Evolutionary conservation across 2,888 invertebrate species (phyloP), one percentile per base, ranked within the genome.

Genomic region (Anodontia alba): DNA sequence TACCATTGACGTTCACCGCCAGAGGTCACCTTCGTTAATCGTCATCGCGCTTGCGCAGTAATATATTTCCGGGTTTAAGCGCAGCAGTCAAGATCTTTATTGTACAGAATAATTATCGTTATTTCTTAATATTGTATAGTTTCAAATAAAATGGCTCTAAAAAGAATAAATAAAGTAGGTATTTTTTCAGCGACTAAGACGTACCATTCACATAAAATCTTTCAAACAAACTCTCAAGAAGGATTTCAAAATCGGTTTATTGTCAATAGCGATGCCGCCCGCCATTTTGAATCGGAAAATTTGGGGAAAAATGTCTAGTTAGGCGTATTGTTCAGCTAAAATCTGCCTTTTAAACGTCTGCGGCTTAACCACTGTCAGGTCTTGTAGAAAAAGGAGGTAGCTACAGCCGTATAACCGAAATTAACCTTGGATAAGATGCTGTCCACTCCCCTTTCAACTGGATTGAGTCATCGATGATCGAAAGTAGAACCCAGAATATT

Each of bases 151-250:
- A 92, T 92, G 92, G 92, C 92, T 73, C 79, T 92, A 31, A 92
- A 92, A 88, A 86, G 92, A 90, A 92, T 92, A 75, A 91, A 90
- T 77, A 92, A 92, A 90, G 92, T 92, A 87, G 81, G 88, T 84
- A 68, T 20, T 20, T 15, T 43, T 26, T 29, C 8, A 2, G 20
- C 12, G 36, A 17, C 26, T 23, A 15, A 26, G 31, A 43, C 23
- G 38, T 46, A 54, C 36, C 29, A 31, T 17, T 20, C 15, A 43
- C 29, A 8, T 38, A 49, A 46, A 72, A 57, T 43, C 38, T 20
- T 42, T 17, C 26, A 72, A 49, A 51, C 38, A 54, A 73, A 12
- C 29, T 33, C 17, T 31, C 23, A 71, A 26, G 57, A 3, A 10
- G 26, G 33, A n/a, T 38, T 23, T 33, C 33, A 31, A 38, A 57